Evolutionary conservation across 2,888 invertebrate species (phyloP).

Genomic region (Eilema caniola): DNA sequence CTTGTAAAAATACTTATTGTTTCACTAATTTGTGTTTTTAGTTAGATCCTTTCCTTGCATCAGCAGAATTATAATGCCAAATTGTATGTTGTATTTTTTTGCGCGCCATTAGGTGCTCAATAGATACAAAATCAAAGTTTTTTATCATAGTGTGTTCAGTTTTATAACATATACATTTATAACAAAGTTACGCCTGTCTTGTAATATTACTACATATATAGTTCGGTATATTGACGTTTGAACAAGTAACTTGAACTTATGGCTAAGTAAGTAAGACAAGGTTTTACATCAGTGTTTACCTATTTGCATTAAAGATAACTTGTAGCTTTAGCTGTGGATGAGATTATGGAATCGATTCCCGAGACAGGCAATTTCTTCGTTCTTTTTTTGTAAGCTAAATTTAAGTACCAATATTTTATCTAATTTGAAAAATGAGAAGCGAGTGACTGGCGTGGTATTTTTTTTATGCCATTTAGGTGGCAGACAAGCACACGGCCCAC

Average conservation of each 20-base stretch:
- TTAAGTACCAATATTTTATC: too few relatives aligned
- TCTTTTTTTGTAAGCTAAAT: too few relatives aligned
- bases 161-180: slow-evolving; percentile 9
- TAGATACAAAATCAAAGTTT: slow-evolving; percentile 9
- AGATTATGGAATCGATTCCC: too few relatives aligned
- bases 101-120: neutral
- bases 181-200: slow-evolving; percentile 4
- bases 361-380: too few relatives aligned
- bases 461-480: too few relatives aligned
- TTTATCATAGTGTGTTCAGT: neutral
- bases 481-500: too few relatives aligned
- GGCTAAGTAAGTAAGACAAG: slow-evolving; percentile 2
- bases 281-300: neutral
- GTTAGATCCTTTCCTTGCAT: neutral
- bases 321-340: too few relatives aligned
- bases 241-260: neutral
- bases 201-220: neutral
- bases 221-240: neutral
- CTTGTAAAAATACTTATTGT: too few relatives aligned
- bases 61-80: slow-evolving; percentile 1
- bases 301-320: neutral
- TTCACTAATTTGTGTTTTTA: too few relatives aligned
- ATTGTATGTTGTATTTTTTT: neutral
- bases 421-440: too few relatives aligned
- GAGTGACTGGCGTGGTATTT: too few relatives aligned